Base-by-base conservation (phyloP, 2,888 invertebrate genomes). In the Netelia virgata region DNA sequence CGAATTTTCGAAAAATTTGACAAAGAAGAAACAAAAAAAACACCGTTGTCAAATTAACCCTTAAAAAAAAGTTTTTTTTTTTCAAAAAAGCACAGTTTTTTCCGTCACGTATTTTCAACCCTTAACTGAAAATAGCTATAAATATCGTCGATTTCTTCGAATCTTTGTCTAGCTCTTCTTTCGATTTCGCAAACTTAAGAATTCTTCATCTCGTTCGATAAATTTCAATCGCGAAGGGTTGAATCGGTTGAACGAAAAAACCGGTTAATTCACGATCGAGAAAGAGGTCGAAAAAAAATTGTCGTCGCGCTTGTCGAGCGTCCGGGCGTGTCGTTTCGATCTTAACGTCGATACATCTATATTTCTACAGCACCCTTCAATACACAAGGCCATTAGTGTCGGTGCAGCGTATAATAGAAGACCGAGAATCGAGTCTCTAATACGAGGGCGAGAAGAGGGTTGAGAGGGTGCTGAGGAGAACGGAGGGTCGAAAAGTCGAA, bases 181-280 rank as follows among this genome's bases (percentile, higher is more conserved):
- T 9, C 59, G 66, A 47, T 61, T 0, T 6, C 14, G 68, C 43
- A 73, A 50, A 63, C 78, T 66, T 41, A 86, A 78, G 86, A 87
- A 87, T 82, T 80, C 53, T 77, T 66, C 43, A 74, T 68, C 73
- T 76, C 78, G 80, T 78, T 76, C 77, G 81, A 81, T 84, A 77
- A 86, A 85, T 80, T 83, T 83, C 68, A 69, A 63, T 80, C 53
- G 57, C 66, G 69, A 84, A 80, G 57, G 70, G 55, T 89, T 86
- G 86, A 84, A 70, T 66, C 59, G 68, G 78, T 81, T 14, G 11
- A 47, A 47, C 47, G 47, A 14, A 80, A 79, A 36, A 87, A 86
- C 80, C 80, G 87, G 86, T 87, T 89, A 88, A 88, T 90, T 89
- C 89, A 90, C 84, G 87, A 77, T 84, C 64, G 77, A 41, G 72